Base-by-base conservation (phyloP, 2,797 vertebrate genomes). In the Alca torda region DNA sequence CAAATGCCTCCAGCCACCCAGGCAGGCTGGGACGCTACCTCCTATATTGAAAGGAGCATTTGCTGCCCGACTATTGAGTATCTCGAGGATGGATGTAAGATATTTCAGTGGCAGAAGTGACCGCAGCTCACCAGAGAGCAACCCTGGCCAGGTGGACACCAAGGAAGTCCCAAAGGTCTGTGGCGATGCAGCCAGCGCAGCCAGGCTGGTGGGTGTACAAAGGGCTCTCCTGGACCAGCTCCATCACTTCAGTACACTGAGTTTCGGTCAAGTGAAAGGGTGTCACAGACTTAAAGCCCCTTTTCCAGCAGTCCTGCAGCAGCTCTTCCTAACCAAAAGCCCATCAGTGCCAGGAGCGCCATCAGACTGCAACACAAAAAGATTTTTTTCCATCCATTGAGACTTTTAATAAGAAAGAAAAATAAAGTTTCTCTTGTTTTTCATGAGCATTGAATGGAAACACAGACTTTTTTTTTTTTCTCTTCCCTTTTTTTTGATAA, bases 381-480 rank as follows among this genome's bases (percentile, higher is more conserved):
- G 39, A 46, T 31, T 54, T 82, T 82, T 82, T 85, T 59, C 35
- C 10, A 33, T 35, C 61, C 6, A n/a, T 15, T 56, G 56, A 60
- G 15, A 51, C 9, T 50, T 74, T 7, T 16, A 83, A 25, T 54
- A 65, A 53, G 39, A 79, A 88, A 31, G 9, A 61, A 78, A 45
- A 88, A 41, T 2, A 28, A 48, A 81, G 2, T 10, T 54, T 69
- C 28, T 79, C 28, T 33, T 3, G 18, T 25, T 63, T 87, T 89
- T 74, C 37, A 37, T 50, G 59, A 85, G 17, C 28, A 21, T 10
- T 68, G 45, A 72, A 37, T 33, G 11, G 11, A 77, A 82, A 48
- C 11, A 41, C 13, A 25, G n/a, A 4, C 2, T 1, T 31, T 5
- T 24, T n/a, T 24, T n/a, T 23, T 45, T 43, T 35, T 5, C 4